These are phyloP conservation scores for Oryzias curvinotus DNA, from an alignment of 2,113 vertebrate genomes.

Conservation along the genomic window DNA sequence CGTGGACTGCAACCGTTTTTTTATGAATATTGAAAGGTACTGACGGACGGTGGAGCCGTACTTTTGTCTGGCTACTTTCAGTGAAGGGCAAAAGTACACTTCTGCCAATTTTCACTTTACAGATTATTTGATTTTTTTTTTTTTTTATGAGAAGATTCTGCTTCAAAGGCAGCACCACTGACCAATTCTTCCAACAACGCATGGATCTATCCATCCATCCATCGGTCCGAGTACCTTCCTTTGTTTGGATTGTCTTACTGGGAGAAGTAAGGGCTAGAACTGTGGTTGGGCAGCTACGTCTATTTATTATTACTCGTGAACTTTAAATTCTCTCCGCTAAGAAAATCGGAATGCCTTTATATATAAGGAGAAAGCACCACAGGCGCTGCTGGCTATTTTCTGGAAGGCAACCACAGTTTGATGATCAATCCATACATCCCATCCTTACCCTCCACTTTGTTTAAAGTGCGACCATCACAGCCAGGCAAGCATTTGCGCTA, in stretches of 20 bases:
- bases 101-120: constrained; percentile 55
- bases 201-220: constrained; percentile 23
- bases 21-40: constrained; percentile 43
- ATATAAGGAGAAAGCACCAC: constrained; percentile 52
- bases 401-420: constrained; percentile 69
- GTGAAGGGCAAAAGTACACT: constrained; percentile 65
- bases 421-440: constrained; percentile 56
- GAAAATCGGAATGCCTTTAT: constrained; percentile 77
- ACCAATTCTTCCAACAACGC: constrained; percentile 19
- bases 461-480: constrained; percentile 46
- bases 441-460: constrained; percentile 9
- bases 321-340: constrained; percentile 63
- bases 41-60: constrained; percentile 34
- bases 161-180: constrained; percentile 20
- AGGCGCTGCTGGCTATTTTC: constrained; percentile 61
- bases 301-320: constrained; percentile 66
- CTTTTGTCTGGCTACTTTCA: constrained; percentile 54
- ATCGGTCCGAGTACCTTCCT: constrained; percentile 65
- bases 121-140: constrained; percentile 16
- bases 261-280: constrained; percentile 82
- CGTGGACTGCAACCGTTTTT: constrained; percentile 66
- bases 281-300: constrained; percentile 81
- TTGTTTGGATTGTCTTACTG: constrained; percentile 68
- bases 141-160: constrained; percentile 34
- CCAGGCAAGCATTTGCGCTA: constrained; percentile 63